A percentile compares a stretch with the other conserved stretches of the same genome.
Evolutionary conservation across 1,140 invertebrate species (phyloP).

Genomic region (Mactra quadrangularis): DNA sequence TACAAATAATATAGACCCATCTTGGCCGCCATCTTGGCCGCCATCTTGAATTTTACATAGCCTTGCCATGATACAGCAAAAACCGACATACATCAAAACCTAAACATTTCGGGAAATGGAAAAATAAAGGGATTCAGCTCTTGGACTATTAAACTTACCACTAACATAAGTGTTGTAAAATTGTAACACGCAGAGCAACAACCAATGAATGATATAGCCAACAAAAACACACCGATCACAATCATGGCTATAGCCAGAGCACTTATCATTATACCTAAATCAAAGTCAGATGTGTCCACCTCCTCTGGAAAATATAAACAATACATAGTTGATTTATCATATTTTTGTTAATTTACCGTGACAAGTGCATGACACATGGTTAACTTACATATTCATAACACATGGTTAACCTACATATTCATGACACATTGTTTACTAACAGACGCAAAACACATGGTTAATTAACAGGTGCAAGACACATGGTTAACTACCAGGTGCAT

Average conservation of each 20-base stretch:
- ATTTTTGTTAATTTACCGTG: background rate
- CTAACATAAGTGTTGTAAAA: constrained; percentile 2
- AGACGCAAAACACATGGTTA: too few species aligned
- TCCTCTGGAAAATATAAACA: too few species aligned
- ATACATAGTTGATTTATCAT: background rate
- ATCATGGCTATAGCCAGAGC: constrained; percentile 1
- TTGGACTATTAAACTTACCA: constrained; percentile 32
- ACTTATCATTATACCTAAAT: background rate
- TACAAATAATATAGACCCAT: too few species aligned
- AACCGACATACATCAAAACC: too few species aligned
- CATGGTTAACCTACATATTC: background rate
- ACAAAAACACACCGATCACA: background rate
- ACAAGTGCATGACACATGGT: background rate
- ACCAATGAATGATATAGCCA: constrained; percentile 15
- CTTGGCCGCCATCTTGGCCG: too few species aligned
- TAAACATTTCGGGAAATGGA: too few species aligned
- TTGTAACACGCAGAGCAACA: constrained; percentile 23
- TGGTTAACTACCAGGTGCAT: too few species aligned
- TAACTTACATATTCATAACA: background rate
- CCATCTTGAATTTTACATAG: too few species aligned
- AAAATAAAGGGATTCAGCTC: too few species aligned
- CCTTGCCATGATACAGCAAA: too few species aligned
- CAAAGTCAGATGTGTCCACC: constrained; percentile 2
- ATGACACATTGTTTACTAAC: background rate
- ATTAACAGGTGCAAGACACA: too few species aligned